A percentile compares a stretch with the other conserved stretches of the same genome.
These are phyloP conservation scores for Ploceus nigricollis DNA, from an alignment of 2,113 vertebrate genomes.

Conservation along the genomic window DNA sequence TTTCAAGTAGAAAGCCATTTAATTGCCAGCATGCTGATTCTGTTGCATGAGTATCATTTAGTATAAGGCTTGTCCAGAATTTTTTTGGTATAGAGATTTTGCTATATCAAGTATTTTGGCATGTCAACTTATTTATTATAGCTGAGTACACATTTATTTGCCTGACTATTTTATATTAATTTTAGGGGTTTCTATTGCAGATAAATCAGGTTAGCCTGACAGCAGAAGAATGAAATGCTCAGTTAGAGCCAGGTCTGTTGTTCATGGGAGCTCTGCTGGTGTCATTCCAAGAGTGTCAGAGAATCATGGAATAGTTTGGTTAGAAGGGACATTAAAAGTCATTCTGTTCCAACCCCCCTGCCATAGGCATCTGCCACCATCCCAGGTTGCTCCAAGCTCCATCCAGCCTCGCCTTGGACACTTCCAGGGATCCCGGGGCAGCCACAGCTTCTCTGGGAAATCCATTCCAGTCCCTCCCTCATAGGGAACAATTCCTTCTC, in stretches of 20 bases:
- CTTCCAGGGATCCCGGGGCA: background rate
- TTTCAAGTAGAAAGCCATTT: background rate
- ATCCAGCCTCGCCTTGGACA: background rate
- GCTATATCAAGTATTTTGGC: background rate
- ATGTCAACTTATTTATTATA: background rate
- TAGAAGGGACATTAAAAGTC: background rate
- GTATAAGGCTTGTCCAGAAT: background rate
- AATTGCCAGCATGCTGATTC: background rate
- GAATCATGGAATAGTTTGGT: background rate
- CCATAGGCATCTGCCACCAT: rapidly evolving
- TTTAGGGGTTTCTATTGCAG: background rate
- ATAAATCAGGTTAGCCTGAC: background rate
- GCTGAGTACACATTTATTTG: background rate
- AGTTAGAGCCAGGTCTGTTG: background rate
- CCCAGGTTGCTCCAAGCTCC: background rate
- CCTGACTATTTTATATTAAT: background rate
- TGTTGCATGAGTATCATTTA: background rate
- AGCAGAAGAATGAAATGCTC: background rate
- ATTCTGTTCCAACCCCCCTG: background rate
- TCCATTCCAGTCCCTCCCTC: background rate
- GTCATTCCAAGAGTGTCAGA: background rate
- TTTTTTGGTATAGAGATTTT: background rate
- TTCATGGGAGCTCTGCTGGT: background rate
- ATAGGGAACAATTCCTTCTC: background rate
- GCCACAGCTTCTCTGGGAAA: background rate